These are phyloP conservation scores for Emydocephalus ijimae DNA, from an alignment of 2,113 vertebrate genomes.

Conservation along the genomic window DNA sequence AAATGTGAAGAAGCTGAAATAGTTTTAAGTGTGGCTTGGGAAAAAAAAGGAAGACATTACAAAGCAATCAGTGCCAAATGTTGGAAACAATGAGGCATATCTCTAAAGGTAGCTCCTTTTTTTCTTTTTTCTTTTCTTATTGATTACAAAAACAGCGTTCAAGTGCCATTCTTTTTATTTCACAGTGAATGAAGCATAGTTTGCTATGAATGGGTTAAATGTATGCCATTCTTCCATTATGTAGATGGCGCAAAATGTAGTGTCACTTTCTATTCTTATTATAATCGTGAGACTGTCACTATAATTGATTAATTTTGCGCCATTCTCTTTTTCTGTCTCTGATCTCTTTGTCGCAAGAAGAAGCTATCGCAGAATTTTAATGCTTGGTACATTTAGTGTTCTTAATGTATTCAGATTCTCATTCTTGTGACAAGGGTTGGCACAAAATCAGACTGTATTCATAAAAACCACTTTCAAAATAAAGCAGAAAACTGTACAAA, in stretches of 20 bases:
- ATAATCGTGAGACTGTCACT: constrained; percentile 53
- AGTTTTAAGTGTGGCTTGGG: background rate
- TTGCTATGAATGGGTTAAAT: constrained; percentile 55
- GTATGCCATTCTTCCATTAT: constrained; percentile 47
- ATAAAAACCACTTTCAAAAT: constrained; percentile 60
- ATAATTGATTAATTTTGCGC: constrained; percentile 66
- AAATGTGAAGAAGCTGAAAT: background rate
- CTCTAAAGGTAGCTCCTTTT: background rate
- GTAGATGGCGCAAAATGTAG: constrained; percentile 54
- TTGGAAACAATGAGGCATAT: background rate
- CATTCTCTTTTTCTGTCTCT: constrained; percentile 53
- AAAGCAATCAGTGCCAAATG: background rate
- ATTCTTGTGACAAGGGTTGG: constrained; percentile 62
- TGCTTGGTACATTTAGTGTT: constrained; percentile 60
- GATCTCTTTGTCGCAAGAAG: constrained; percentile 62
- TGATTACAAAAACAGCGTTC: background rate
- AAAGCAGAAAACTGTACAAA: constrained; percentile 54
- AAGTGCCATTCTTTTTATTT: background rate
- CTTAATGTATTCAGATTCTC: constrained; percentile 56
- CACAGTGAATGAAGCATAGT: background rate
- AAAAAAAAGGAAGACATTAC: background rate
- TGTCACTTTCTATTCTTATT: constrained; percentile 60
- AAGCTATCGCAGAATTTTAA: constrained; percentile 62
- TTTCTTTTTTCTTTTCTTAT: background rate
- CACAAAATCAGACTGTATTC: constrained; percentile 63